Conservation (phyloP, 2,888 invertebrate species). For the Trisateles emortualis region DNA sequence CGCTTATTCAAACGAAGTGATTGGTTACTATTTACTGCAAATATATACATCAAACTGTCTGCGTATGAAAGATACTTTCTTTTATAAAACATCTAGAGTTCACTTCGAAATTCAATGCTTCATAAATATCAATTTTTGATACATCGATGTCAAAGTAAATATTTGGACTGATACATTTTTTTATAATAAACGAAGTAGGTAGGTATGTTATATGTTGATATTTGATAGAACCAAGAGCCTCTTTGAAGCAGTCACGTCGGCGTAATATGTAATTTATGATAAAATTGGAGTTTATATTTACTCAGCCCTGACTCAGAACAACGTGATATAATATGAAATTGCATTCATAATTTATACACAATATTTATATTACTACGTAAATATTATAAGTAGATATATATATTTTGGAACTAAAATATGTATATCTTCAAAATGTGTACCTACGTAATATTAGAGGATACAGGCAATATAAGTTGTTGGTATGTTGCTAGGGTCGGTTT, state of each 20-base stretch:
- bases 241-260: conserved; percentile 29
- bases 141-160: conserved; percentile 11
- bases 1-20: no score
- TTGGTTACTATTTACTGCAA: no score
- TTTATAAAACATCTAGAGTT: not conserved
- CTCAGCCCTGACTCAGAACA: conserved; percentile 9
- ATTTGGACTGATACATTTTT: conserved; percentile 14
- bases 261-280: conserved; percentile 39
- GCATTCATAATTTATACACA: no score
- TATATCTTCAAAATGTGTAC: no score
- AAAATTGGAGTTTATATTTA: conserved; percentile 39
- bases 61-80: not conserved
- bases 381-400: no score
- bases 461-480: no score
- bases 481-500: no score
- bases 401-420: no score
- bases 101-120: not conserved
- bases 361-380: no score
- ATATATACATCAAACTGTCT: no score
- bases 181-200: conserved; percentile 21
- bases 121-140: conserved; percentile 7
- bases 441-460: no score
- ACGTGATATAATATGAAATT: not conserved
- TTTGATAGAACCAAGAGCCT: conserved; percentile 25
- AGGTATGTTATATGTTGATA: conserved; percentile 10